Base-by-base conservation (phyloP, 2,797 vertebrate genomes). In the Pangasius larnaudii region DNA sequence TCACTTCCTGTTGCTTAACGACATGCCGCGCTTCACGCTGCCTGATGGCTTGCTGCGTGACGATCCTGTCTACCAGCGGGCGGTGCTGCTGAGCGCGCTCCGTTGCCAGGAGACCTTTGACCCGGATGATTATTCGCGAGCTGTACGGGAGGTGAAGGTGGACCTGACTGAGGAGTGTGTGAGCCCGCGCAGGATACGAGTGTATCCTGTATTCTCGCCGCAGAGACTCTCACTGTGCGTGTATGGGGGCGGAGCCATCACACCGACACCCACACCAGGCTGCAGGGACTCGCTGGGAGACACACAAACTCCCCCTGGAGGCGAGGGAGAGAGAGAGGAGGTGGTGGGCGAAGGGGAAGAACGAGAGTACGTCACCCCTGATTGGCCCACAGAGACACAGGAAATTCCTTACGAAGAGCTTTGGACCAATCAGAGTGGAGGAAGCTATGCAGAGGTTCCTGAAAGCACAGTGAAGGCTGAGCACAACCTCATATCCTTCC, bases 391-490 rank as follows among this genome's bases (percentile, higher is more conserved):
- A 69, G 95, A 97, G 30, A 95, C 97, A 92, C 96, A 97, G 90
- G 98, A 99, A 92, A 98, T 98, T 88, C 98, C 98, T 5, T 99
- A 99, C 19, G 98, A 99, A 94, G 98, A 99, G 93, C 96, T 99
- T 33, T 99, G 98, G 98, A 95, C 96, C 93, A 97, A 97, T 93
- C 95, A 97, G 92, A 94, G 91, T 0, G 89, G 89, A 2, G 96
- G 94, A 79, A 91, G 92, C 58, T 93, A 93, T 33, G 90, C 92
- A 0, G 94, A 96, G 87, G 86, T 88, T 18, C 84, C 94, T 27
- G 97, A 96, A 89, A 92, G 95, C 63, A 91, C 95, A 5, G 95
- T 94, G 53, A 97, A 95, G 83, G 89, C 72, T 10, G 96, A 96
- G 88, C 95, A 95, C 0, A 98, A 98, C 93, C 96, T 98, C 69